Conservation (phyloP, 2,797 vertebrate genomes). For the Oreortyx pictus region DNA sequence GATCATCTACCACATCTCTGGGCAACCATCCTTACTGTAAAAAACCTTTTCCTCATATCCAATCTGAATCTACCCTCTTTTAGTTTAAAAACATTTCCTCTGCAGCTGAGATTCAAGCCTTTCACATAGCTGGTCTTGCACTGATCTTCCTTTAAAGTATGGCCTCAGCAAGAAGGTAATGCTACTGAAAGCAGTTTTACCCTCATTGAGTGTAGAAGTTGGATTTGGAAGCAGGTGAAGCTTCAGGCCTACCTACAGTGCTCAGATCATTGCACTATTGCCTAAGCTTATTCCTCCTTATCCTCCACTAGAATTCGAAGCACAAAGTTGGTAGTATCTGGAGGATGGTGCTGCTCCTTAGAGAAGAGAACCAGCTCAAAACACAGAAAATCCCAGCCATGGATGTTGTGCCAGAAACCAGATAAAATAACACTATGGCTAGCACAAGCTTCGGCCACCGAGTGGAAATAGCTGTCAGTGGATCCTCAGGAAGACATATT, state of each 20-base stretch:
- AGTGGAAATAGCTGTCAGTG: not conserved
- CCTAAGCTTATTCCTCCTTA: not conserved
- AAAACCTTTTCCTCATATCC: too few relatives aligned
- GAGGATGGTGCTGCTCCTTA: not conserved
- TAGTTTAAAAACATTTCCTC: not conserved
- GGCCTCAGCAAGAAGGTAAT: not conserved
- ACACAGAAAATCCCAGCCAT: not conserved
- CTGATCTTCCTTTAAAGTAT: not conserved
- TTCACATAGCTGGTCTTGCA: not conserved
- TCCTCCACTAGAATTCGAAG: not conserved
- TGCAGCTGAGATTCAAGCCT: slow-evolving; percentile 23
- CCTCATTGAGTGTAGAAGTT: not conserved
- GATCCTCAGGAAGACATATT: not conserved
- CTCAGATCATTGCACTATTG: not conserved
- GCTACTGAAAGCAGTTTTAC: not conserved
- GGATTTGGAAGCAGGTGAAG: not conserved
- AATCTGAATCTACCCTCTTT: too few relatives aligned
- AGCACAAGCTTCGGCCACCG: not conserved
- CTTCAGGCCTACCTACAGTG: not conserved
- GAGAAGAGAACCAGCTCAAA: not conserved
- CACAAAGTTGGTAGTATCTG: slow-evolving; percentile 22
- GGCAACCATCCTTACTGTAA: too few relatives aligned
- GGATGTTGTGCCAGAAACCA: not conserved
- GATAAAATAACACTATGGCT: not conserved
- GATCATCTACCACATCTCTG: too few relatives aligned